Evolutionary conservation across 2,113 vertebrate genomes (phyloP).

Genomic region (Pollimyrus isidori): DNA sequence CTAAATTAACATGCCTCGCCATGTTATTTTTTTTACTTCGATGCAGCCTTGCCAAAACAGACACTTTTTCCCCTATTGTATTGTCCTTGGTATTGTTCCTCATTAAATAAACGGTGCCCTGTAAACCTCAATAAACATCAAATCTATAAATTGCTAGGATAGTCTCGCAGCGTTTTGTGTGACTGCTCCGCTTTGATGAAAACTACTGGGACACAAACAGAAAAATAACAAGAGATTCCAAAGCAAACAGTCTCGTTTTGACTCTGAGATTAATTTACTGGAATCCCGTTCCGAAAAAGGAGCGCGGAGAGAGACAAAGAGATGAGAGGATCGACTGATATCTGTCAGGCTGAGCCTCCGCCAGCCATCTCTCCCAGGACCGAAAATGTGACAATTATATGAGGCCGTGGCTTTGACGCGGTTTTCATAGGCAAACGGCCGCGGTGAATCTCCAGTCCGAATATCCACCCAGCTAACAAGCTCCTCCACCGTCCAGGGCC

Average conservation of each 20-base stretch:
- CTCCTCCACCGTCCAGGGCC: constrained; percentile 80
- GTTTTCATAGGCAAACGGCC: constrained; percentile 97
- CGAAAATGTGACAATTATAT: constrained; percentile 97
- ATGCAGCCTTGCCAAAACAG: not conserved
- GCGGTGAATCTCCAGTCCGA: constrained; percentile 88
- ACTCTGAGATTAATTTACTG: constrained; percentile 83
- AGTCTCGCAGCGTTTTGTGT: constrained; percentile 58
- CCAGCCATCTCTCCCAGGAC: constrained; percentile 83
- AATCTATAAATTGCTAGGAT: constrained; percentile 64
- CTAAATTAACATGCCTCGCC: constrained; percentile 8
- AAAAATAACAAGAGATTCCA: constrained; percentile 68
- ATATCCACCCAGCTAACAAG: constrained; percentile 98
- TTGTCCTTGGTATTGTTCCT: constrained; percentile 51
- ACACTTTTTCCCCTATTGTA: not conserved
- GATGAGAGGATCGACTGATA: constrained; percentile 86
- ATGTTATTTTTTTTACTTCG: not conserved
- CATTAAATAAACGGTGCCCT: constrained; percentile 61
- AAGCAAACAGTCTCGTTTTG: constrained; percentile 64
- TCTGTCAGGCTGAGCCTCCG: constrained; percentile 79
- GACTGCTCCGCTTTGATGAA: constrained; percentile 62
- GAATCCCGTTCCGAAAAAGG: constrained; percentile 64
- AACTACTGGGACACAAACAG: constrained; percentile 66
- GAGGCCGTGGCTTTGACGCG: constrained; percentile 90
- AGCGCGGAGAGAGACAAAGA: constrained; percentile 47
- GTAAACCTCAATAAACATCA: constrained; percentile 63